Evolutionary conservation across 2,888 invertebrate species (phyloP), one percentile per base, ranked within the genome.

Genomic region (Eupithecia tripunctaria): DNA sequence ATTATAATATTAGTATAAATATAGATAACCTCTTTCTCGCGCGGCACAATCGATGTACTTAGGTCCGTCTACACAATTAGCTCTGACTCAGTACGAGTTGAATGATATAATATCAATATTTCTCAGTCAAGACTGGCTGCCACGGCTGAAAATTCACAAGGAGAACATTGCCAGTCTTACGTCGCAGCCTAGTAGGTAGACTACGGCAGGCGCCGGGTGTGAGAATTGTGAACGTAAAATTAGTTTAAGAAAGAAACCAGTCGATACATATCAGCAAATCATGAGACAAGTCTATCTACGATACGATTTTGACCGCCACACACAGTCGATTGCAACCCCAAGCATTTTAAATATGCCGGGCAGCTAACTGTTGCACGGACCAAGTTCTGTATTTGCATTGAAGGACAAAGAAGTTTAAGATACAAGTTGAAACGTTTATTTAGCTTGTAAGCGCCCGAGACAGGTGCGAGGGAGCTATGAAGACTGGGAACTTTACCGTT

Each of bases 261-360:
- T 4, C 15, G 15, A 41, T 41, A 15, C 15, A 15, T 15, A 41
- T 15, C 15, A 47, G 21, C 47, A n/a, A 21, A 47, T 21, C n/a
- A 21, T 15, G 10, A 47, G 8, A 15, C 47, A 47, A 63, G 72
- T 71, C 25, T 63, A n/a, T 56, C 56, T 43, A 18, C 70, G 59
- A 73, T 72, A 47, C 15, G 36, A 36, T 27, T 47, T 51, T 62
- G 69, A 69, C 36, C 67, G 32, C 14, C 38, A 59, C 38, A 62
- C 66, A 59, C 29, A 64, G 29, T 67, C 47, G 62, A 69, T 25
- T 43, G 71, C 75, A 71, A 71, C 59, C 69, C 64, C 38, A 68
- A 21, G 41, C 43, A 15, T 60, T 71, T 64, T 71, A 76, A 76
- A 76, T 73, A 76, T 76, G 76, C 71, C 56, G 71, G 74, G 70